Conservation (phyloP, 37 sponge, comb jelly and placozoan genomes). For the Agelas oroides region DNA sequence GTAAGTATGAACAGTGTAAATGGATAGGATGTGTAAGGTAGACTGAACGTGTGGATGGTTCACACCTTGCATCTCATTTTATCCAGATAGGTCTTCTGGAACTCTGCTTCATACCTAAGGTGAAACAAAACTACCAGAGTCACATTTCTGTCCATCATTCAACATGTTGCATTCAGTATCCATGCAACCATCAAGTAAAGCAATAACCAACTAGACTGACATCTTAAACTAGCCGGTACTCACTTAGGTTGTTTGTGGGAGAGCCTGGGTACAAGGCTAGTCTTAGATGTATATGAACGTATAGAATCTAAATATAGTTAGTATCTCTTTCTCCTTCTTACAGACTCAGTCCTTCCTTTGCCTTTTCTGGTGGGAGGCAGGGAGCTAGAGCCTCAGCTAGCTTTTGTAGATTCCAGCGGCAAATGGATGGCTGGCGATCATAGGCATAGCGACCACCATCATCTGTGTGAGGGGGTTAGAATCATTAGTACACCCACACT, state of each 20-base stretch:
- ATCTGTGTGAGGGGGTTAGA: conserved; percentile 67
- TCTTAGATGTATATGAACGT: background rate
- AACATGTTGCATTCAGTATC: background rate
- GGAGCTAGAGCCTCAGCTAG: conserved; percentile 88
- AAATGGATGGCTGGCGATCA: conserved; percentile 83
- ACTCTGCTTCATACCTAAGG: conserved; percentile 77
- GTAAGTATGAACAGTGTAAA: too few relatives aligned
- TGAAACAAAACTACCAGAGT: background rate
- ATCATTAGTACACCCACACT: too few relatives aligned
- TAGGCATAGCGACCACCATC: conserved; percentile 88
- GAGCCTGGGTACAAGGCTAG: too few relatives aligned
- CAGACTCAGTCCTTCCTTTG: conserved; percentile 59
- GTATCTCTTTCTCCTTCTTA: conserved; percentile 37
- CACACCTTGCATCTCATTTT: conserved; percentile 83
- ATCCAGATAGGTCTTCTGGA: conserved; percentile 58
- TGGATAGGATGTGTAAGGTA: too few relatives aligned
- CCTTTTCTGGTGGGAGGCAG: conserved; percentile 31
- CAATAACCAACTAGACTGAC: too few relatives aligned
- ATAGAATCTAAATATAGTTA: too few relatives aligned
- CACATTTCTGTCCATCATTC: too few relatives aligned
- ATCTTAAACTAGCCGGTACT: too few relatives aligned
- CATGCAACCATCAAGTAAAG: too few relatives aligned
- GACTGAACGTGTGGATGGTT: too few relatives aligned
- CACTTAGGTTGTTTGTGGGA: background rate
- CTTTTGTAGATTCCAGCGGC: conserved; percentile 93